Conservation (phyloP, 2,888 invertebrate species). For the Ectemnius continuus region DNA sequence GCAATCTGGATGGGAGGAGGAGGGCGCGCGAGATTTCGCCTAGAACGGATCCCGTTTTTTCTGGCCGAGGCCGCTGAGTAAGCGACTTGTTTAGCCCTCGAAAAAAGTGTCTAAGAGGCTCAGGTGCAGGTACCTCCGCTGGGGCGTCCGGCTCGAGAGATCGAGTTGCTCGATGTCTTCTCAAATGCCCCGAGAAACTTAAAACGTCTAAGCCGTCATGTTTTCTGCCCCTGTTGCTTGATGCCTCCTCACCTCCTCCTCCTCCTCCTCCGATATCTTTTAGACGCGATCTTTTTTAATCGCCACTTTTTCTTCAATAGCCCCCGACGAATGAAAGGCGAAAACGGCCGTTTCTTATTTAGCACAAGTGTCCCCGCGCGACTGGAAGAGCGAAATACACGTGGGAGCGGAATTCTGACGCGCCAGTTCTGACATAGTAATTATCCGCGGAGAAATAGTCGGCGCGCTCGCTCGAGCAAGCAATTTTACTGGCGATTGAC, state of each 20-base stretch:
- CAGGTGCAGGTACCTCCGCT: constrained; percentile 70
- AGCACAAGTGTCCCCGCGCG: too few species aligned
- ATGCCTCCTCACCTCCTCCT: constrained; percentile 32
- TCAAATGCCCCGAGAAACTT: constrained; percentile 75
- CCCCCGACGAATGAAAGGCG: constrained; percentile 61
- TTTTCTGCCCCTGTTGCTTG: constrained; percentile 69
- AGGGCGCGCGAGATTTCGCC: constrained; percentile 47
- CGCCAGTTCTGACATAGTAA: too few species aligned
- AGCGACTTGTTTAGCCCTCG: constrained; percentile 63
- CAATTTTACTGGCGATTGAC: background rate
- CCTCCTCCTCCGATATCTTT: background rate
- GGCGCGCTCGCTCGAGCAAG: constrained; percentile 2
- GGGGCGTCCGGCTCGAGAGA: constrained; percentile 76
- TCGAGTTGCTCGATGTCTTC: constrained; percentile 75
- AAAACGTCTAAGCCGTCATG: constrained; percentile 75
- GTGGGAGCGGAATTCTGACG: too few species aligned
- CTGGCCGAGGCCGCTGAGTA: constrained; percentile 30
- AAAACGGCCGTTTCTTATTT: constrained; percentile 21
- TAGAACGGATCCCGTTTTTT: constrained; percentile 16
- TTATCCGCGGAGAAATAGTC: background rate
- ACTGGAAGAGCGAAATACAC: too few species aligned
- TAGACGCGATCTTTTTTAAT: constrained; percentile 21
- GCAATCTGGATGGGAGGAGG: background rate
- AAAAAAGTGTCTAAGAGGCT: constrained; percentile 74
- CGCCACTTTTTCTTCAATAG: constrained; percentile 52